Evolutionary conservation across 2,888 invertebrate genomes (phyloP).

Genomic region (Tetanocera ferruginea): DNA sequence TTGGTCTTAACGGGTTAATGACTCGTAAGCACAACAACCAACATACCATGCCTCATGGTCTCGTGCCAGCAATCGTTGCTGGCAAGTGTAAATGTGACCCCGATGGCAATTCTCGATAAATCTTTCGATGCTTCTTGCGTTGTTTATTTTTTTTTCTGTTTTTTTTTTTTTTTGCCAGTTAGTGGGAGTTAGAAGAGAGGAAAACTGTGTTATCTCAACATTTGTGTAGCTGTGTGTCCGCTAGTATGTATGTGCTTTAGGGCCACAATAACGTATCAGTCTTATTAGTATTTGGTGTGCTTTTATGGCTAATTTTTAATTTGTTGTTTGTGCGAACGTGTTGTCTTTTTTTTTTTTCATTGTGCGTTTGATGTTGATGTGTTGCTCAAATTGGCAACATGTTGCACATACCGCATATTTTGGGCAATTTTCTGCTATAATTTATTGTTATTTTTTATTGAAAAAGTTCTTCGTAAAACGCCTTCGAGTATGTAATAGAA

Average conservation of each 20-base stretch:
- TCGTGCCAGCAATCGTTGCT: background rate
- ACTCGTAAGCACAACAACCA: conserved; percentile 4
- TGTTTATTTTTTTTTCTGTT: background rate
- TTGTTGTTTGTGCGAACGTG: conserved; percentile 7
- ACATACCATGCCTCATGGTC: background rate
- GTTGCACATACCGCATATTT: background rate
- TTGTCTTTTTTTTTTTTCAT: background rate
- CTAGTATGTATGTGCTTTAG: background rate
- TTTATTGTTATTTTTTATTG: background rate
- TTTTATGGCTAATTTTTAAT: conserved; percentile 24
- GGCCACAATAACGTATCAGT: background rate
- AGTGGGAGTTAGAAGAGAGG: background rate
- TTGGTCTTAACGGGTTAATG: conserved; percentile 7
- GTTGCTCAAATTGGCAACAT: conserved; percentile 2
- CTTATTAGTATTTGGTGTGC: background rate
- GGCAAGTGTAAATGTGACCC: conserved; percentile 11
- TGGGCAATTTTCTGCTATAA: background rate
- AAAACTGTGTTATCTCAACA: background rate
- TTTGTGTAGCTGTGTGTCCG: background rate
- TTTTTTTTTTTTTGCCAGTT: background rate
- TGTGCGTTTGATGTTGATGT: background rate
- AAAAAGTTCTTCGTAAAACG: background rate
- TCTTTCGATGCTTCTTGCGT: conserved; percentile 16
- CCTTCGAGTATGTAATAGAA: background rate
- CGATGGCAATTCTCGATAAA: background rate